Evolutionary conservation across 2,797 vertebrate species (phyloP), one percentile per base, ranked within the genome.

Genomic region (Caiman crocodilus): DNA sequence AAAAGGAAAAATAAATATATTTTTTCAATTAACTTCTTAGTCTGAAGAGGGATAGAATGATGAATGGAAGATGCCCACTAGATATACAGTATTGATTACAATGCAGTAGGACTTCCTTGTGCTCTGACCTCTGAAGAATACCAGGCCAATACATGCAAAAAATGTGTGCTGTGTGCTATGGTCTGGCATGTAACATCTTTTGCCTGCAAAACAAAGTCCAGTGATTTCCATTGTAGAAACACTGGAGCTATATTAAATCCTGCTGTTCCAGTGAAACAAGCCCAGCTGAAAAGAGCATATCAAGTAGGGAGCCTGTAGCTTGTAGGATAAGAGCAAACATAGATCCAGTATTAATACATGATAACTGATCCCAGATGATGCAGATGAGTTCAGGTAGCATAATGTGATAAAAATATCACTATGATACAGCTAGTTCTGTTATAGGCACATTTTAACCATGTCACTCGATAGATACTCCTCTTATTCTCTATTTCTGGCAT

Each of bases 181-280:
- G 55, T 84, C 28, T 78, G 61, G 56, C 21, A 85, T 78, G 57
- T 14, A 74, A 71, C 7, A 74, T 9, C 15, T 86, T 79, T 76
- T 57, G 76, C 14, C 73, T 58, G 65, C 35, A 74, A 67, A 16
- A 3, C 2, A n/a, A 87, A 90, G 26, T 6, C 20, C 4, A 5
- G 55, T 73, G 28, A 74, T 86, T 11, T 59, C 21, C 73, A 77
- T 76, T 9, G 14, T 64, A 25, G 32, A 76, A 69, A 73, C 91
- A 84, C 63, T 89, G 25, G 75, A 77, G 71, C 4, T 0, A 71
- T 90, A 75, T 73, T 63, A 87, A 84, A 79, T 82, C 42, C 12
- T 10, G 15, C 10, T 32, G 10, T 86, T 93, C 77, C 5, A 87
- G 64, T 69, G 77, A 74, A 94, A 76, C 79, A 77, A 92, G 88